These are phyloP conservation scores for Lasioglossum baleicum DNA, from an alignment of 1,140 invertebrate species.

Conservation along the genomic window DNA sequence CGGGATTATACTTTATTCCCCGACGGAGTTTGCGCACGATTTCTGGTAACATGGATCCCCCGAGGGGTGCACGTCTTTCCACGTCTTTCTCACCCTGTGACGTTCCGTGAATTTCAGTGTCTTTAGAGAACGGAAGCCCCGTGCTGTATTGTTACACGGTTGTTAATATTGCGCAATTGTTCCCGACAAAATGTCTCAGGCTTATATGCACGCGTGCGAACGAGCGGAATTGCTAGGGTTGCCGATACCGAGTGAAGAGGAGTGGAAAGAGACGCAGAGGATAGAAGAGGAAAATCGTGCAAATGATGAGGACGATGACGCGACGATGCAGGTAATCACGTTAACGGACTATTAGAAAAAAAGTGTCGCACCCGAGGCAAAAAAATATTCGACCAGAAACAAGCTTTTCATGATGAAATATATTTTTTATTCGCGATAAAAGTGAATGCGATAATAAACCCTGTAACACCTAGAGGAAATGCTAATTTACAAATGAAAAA, in stretches of 20 bases:
- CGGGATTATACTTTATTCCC: background rate
- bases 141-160: background rate
- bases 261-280: conserved; percentile 78
- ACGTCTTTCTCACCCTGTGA: conserved; percentile 12
- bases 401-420: too few species aligned
- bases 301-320: conserved; percentile 55
- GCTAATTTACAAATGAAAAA: too few species aligned
- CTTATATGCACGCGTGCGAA: conserved; percentile 86
- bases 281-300: conserved; percentile 43
- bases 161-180: background rate
- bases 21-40: conserved; percentile 65
- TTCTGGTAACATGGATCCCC: conserved; percentile 67
- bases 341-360: background rate
- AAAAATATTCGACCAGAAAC: too few species aligned
- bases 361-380: too few species aligned
- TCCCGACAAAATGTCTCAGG: conserved; percentile 59
- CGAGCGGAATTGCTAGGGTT: conserved; percentile 87
- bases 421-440: too few species aligned
- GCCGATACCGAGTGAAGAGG: conserved; percentile 83
- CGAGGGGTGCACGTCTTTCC: too few species aligned
- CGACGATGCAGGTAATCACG: conserved; percentile 66
- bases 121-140: background rate
- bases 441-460: too few species aligned
- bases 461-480: too few species aligned
- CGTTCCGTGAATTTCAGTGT: conserved; percentile 24